These are phyloP conservation scores for Paradoxurus hermaphroditus DNA, from an alignment of 2,113 vertebrate species.

Conservation along the genomic window DNA sequence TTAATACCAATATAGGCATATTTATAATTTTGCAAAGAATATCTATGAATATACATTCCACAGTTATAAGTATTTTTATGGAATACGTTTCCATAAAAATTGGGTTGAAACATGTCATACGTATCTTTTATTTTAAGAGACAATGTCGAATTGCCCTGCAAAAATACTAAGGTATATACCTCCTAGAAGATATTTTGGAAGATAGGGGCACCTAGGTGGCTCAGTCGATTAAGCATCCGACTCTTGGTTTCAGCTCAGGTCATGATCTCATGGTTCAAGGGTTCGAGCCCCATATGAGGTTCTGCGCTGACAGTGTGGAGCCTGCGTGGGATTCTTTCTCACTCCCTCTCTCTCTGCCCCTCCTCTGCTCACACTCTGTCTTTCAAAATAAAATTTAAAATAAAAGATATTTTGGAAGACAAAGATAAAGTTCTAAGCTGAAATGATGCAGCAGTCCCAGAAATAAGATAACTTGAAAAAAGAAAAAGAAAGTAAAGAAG, in stretches of 20 bases:
- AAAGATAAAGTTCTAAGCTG: background rate
- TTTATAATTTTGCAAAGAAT: slow-evolving; percentile 30
- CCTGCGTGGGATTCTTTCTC: no score
- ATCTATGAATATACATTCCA: background rate
- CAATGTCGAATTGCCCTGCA: background rate
- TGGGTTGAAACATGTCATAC: background rate
- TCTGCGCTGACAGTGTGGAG: no score
- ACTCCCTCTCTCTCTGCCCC: no score
- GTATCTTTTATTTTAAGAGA: slow-evolving; percentile 6
- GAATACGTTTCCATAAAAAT: background rate
- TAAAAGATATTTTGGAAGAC: background rate
- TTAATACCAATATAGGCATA: background rate
- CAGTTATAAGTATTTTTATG: background rate
- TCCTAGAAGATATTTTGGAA: background rate
- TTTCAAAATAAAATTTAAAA: no score
- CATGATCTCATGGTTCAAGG: no score
- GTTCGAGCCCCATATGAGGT: no score
- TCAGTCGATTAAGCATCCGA: no score
- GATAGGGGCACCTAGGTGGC: background rate
- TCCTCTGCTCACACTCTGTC: no score
- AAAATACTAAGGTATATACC: background rate
- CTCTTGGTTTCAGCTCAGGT: no score
- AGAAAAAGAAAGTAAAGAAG: background rate
- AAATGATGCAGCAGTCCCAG: background rate
- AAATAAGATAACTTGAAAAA: background rate